Evolutionary conservation across 2,797 vertebrate species (phyloP).

Genomic region (Pteropus rufus): DNA sequence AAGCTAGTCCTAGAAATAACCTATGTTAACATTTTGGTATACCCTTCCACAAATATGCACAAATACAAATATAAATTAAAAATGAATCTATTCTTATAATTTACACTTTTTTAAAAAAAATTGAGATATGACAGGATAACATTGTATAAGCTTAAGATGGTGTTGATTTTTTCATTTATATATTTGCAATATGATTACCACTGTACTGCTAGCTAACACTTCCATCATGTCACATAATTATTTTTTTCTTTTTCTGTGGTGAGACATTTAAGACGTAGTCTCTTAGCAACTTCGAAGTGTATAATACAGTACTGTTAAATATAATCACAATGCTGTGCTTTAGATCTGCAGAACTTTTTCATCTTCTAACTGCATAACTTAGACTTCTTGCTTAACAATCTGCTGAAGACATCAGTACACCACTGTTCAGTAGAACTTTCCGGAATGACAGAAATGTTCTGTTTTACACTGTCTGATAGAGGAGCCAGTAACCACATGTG

Average conservation of each 20-base stretch:
- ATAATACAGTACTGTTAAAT: background rate
- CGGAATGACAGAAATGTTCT: background rate
- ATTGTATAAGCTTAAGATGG: background rate
- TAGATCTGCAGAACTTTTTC: background rate
- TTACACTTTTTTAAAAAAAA: background rate
- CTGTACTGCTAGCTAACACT: background rate
- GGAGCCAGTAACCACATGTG: background rate
- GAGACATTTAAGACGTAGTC: background rate
- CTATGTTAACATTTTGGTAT: background rate
- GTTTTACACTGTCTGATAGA: background rate
- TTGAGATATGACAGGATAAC: background rate
- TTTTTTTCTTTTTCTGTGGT: background rate
- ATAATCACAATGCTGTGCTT: background rate
- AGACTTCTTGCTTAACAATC: background rate
- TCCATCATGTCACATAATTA: background rate
- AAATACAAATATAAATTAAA: background rate
- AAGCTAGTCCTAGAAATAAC: background rate
- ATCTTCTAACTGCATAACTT: background rate
- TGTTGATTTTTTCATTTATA: background rate
- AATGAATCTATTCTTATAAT: background rate
- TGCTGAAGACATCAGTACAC: background rate
- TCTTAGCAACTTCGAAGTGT: background rate
- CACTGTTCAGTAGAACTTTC: background rate
- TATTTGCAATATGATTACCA: background rate
- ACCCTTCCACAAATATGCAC: background rate